Percentiles rank a stretch among this genome's conserved stretches.
Evolutionary conservation across 2,113 vertebrate species (phyloP).

Genomic region (Rhineura floridana): DNA sequence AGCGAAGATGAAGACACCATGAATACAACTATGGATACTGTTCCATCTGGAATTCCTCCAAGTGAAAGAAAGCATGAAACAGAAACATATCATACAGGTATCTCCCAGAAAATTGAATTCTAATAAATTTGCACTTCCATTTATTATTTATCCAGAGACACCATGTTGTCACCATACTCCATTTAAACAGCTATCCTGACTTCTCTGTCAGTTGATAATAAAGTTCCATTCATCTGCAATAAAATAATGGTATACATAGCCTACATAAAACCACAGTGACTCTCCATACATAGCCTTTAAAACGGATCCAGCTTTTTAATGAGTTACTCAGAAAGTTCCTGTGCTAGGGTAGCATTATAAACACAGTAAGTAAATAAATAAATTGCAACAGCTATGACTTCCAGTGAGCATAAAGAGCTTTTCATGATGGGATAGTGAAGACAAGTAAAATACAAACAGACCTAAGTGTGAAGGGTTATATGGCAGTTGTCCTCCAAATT

Average conservation of each 20-base stretch:
- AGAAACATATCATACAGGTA: constrained; percentile 57
- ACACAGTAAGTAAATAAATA: too few relatives aligned
- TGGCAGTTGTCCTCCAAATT: constrained; percentile 27
- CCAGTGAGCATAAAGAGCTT: too few relatives aligned
- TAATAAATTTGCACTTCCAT: neutral
- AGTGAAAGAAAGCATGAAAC: constrained; percentile 39
- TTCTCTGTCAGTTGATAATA: neutral
- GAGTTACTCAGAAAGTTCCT: too few relatives aligned
- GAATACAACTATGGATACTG: constrained; percentile 14
- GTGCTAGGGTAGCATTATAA: too few relatives aligned
- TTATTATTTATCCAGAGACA: neutral
- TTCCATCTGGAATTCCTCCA: constrained; percentile 22
- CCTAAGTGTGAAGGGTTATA: neutral
- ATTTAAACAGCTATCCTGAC: neutral
- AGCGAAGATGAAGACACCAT: constrained; percentile 38
- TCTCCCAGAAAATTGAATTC: neutral
- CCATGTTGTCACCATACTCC: neutral
- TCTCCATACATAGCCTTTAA: neutral
- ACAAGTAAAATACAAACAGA: constrained; percentile 34
- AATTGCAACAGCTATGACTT: neutral
- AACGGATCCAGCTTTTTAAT: neutral
- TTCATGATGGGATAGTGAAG: constrained; percentile 22
- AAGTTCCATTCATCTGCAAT: neutral
- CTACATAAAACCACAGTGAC: neutral
- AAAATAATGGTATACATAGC: neutral